Base-by-base conservation (phyloP, 2,797 vertebrate genomes). In the Betta splendens region DNA sequence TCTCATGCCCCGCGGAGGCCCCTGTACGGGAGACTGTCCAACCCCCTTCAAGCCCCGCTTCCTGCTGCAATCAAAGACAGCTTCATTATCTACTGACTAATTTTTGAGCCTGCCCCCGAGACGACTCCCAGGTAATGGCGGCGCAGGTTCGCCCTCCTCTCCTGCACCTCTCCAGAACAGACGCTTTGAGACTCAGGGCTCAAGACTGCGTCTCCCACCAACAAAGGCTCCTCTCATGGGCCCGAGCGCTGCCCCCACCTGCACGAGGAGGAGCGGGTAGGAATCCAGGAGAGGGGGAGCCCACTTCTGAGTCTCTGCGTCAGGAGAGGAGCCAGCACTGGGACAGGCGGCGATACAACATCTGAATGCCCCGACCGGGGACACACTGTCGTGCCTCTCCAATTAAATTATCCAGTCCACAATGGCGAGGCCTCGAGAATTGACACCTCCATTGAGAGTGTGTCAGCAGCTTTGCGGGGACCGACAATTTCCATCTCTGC, bases 61-160 rank as follows among this genome's bases (percentile, higher is more conserved):
- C 47, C 63, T 20, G 46, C 67, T 65, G 67, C 87, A 87, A 87
- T 86, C 84, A 88, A 84, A 87, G 88, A 91, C 91, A 91, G 85
- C 90, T 93, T 95, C 92, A 94, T 94, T 93, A 93, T 89, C 90
- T 91, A 79, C 79, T 88, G 90, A 90, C 88, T 93, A 92, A 93
- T 90, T 93, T n/a, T 87, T 80, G 66, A 55, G 78, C 79, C 87
- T 73, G 76, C 83, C 90, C 87, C 69, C 60, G 70, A 81, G 88
- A 92, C 75, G 84, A 90, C 90, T 85, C 85, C 56, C 89, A 92
- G 91, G 91, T 95, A 93, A 93, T 81, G 84, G 67, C 52, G 74
- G 72, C 3, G 51, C 69, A 81, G 83, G 58, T 88, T 93, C 86
- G 61, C 87, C 78, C 89, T 85, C 90, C 86, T 66, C 87, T 56